These are phyloP conservation scores for Drosophila pectinifera DNA, from an alignment of 1,140 invertebrate species.

Conservation along the genomic window DNA sequence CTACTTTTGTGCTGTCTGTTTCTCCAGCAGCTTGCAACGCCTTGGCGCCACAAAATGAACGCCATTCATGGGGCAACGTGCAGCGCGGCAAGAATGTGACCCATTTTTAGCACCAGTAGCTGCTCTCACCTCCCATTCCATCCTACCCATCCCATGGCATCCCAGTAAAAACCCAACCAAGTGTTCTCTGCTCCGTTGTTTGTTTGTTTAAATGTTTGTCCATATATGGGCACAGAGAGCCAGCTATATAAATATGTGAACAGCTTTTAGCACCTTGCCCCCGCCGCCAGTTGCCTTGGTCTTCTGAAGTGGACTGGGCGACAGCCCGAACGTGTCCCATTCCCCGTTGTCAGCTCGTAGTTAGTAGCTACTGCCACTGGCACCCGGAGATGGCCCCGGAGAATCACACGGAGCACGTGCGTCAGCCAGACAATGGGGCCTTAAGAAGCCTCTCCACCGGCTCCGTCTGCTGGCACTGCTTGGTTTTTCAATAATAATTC, in stretches of 20 bases:
- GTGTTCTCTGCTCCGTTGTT: slow-evolving; percentile 19
- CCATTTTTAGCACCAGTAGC: slow-evolving; percentile 64
- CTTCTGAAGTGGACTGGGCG: slow-evolving; percentile 41
- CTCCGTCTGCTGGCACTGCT: slow-evolving; percentile 19
- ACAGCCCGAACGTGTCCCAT: slow-evolving; percentile 35
- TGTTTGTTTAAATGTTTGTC: slow-evolving; percentile 78
- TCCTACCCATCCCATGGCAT: neutral
- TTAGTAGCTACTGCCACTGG: slow-evolving; percentile 10
- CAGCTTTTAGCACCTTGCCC: slow-evolving; percentile 79
- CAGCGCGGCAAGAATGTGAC: slow-evolving; percentile 74
- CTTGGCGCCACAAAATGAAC: slow-evolving; percentile 72
- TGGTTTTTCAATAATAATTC: slow-evolving; percentile 49
- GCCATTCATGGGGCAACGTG: slow-evolving; percentile 67
- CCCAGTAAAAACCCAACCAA: slow-evolving; percentile 4
- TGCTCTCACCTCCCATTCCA: slow-evolving; percentile 21
- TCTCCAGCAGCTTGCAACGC: slow-evolving; percentile 43
- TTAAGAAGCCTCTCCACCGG: slow-evolving; percentile 19
- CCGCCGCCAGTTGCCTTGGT: slow-evolving; percentile 42
- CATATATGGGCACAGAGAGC: slow-evolving; percentile 67
- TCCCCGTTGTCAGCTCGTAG: slow-evolving; percentile 4
- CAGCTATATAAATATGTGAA: slow-evolving; percentile 81
- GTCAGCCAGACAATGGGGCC: slow-evolving; percentile 38
- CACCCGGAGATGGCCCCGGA: slow-evolving; percentile 27
- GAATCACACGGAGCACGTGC: slow-evolving; percentile 38
- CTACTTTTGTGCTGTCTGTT: slow-evolving; percentile 60